Evolutionary conservation across 2,113 vertebrate genomes (phyloP).

Genomic region (Mormoops blainvillei): DNA sequence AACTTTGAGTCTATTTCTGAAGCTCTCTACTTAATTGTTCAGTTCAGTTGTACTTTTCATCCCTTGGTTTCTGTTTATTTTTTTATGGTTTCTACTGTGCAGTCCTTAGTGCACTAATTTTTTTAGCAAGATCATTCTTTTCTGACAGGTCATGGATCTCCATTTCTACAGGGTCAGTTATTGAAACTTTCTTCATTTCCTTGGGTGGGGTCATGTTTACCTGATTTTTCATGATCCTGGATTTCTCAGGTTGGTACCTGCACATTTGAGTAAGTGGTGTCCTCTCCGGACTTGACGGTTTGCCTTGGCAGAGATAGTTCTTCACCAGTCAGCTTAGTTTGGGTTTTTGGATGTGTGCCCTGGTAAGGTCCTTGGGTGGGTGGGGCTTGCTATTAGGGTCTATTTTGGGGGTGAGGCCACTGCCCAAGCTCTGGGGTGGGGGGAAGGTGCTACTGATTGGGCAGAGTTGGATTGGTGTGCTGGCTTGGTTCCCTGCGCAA

Average conservation of each 20-base stretch:
- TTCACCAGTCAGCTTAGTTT: background rate
- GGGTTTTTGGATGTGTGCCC: background rate
- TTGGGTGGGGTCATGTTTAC: background rate
- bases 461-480: background rate
- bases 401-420: background rate
- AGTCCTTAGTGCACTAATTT: background rate
- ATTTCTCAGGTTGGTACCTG: background rate
- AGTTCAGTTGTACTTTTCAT: background rate
- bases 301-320: background rate
- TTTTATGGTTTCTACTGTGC: background rate
- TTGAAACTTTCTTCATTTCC: background rate
- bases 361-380: background rate
- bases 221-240: background rate
- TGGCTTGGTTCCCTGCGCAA: background rate
- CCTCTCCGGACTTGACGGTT: background rate
- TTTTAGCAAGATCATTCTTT: background rate
- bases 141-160: background rate
- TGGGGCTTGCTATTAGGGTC: background rate
- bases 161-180: background rate
- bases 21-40: background rate
- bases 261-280: background rate
- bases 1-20: background rate
- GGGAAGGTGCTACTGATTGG: background rate
- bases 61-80: background rate
- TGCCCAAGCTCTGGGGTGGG: background rate